phyloP scores from a whole-genome alignment of 2,797 vertebrate genomes.

The Cygnus olor region DNA sequence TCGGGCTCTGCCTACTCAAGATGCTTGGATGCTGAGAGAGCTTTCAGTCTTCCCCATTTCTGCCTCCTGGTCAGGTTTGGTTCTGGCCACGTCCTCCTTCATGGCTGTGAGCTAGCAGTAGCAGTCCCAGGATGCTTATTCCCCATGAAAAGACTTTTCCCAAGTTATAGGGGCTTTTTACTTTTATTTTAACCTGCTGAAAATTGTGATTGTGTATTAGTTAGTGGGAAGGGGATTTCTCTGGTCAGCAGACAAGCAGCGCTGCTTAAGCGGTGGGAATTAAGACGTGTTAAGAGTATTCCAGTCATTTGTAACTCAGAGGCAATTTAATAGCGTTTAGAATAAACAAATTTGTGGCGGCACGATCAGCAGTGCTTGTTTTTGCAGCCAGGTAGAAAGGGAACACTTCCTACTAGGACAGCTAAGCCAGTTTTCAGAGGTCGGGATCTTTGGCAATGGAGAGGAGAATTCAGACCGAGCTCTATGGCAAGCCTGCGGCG shows the following conservation, averaged over 20 bases:
- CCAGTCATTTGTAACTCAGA: background rate
- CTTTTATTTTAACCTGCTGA: background rate
- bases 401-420: background rate
- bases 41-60: background rate
- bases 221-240: background rate
- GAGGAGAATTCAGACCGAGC: background rate
- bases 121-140: background rate
- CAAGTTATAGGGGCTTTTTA: background rate
- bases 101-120: background rate
- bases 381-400: background rate
- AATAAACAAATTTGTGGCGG: background rate
- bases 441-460: background rate
- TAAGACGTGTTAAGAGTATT: background rate
- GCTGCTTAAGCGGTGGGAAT: background rate
- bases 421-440: background rate
- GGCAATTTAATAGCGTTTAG: background rate
- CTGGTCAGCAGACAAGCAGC: background rate
- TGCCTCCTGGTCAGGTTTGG: background rate
- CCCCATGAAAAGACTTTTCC: background rate
- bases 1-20: background rate
- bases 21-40: background rate
- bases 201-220: background rate
- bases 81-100: background rate
- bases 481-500: background rate
- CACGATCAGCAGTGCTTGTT: background rate